These are phyloP conservation scores for Sisyra nigra DNA, from an alignment of 2,888 invertebrate genomes.

Conservation along the genomic window DNA sequence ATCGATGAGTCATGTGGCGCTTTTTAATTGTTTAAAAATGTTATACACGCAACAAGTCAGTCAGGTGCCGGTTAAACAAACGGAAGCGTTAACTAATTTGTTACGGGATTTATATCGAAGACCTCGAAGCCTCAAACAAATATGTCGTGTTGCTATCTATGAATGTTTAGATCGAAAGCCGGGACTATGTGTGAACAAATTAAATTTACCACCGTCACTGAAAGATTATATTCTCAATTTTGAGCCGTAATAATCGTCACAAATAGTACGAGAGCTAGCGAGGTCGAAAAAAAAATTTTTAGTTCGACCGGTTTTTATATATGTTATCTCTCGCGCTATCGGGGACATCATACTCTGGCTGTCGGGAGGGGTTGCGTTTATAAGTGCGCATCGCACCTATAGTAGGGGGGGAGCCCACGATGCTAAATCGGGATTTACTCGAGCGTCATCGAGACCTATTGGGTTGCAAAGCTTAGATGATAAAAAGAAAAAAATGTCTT, in stretches of 20 bases:
- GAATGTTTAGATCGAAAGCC: constrained; percentile 44
- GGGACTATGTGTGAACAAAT: constrained; percentile 44
- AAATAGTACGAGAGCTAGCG: too few relatives aligned
- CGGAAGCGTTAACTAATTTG: constrained; percentile 42
- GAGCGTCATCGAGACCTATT: too few relatives aligned
- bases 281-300: too few relatives aligned
- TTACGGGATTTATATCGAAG: constrained; percentile 45
- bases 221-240: constrained; percentile 55
- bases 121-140: constrained; percentile 55
- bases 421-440: too few relatives aligned
- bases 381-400: too few relatives aligned
- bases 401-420: too few relatives aligned
- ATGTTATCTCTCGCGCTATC: too few relatives aligned
- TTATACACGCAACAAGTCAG: constrained; percentile 44
- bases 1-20: constrained; percentile 48
- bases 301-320: too few relatives aligned
- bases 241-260: constrained; percentile 27
- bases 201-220: constrained; percentile 49
- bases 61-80: constrained; percentile 43
- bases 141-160: constrained; percentile 51
- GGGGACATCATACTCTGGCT: too few relatives aligned
- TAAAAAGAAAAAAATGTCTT: too few relatives aligned
- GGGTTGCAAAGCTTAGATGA: too few relatives aligned
- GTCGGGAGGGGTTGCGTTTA: too few relatives aligned
- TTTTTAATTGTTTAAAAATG: constrained; percentile 52